Base-by-base conservation (phyloP, 2,888 invertebrate genomes). In the Lissonota sp. region DNA sequence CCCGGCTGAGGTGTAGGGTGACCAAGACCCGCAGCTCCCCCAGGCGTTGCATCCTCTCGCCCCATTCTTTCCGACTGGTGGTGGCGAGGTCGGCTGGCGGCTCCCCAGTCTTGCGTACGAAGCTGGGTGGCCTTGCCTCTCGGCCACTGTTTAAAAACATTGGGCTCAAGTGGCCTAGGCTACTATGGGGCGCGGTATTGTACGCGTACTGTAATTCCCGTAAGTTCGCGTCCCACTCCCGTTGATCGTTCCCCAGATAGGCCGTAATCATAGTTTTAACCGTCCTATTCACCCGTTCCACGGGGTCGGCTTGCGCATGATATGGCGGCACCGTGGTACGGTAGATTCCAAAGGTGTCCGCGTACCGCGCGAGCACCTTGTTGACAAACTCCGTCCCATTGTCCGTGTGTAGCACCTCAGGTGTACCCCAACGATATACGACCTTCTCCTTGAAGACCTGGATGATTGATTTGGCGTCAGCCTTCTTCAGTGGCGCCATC, bases 351-450 rank as follows among this genome's bases (percentile, higher is more conserved):
- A n/a, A n/a, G n/a, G n/a, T n/a, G n/a, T n/a, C n/a, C n/a, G n/a
- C n/a, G n/a, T n/a, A n/a, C n/a, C n/a, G n/a, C n/a, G n/a, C n/a
- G n/a, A n/a, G n/a, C n/a, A n/a, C n/a, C n/a, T n/a, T n/a, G n/a
- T n/a, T n/a, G n/a, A n/a, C n/a, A n/a, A n/a, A n/a, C n/a, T n/a
- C n/a, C n/a, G n/a, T n/a, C n/a, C n/a, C n/a, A n/a, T n/a, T n/a
- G n/a, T n/a, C n/a, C n/a, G n/a, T n/a, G n/a, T n/a, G n/a, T n/a
- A n/a, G n/a, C n/a, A n/a, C n/a, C n/a, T n/a, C n/a, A n/a, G n/a
- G n/a, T 78, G 75, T 16, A 0, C 82, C 73, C 75, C 74, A 82
- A 0, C 75, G 66, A 0, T 6, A 66, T 0, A 72, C 39, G 3
- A 82, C 37, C 5, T 58, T 0, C 5, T 82, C 53, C 0, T 73